Conservation (phyloP, 2,797 vertebrate genomes). For the Sciurus carolinensis region DNA sequence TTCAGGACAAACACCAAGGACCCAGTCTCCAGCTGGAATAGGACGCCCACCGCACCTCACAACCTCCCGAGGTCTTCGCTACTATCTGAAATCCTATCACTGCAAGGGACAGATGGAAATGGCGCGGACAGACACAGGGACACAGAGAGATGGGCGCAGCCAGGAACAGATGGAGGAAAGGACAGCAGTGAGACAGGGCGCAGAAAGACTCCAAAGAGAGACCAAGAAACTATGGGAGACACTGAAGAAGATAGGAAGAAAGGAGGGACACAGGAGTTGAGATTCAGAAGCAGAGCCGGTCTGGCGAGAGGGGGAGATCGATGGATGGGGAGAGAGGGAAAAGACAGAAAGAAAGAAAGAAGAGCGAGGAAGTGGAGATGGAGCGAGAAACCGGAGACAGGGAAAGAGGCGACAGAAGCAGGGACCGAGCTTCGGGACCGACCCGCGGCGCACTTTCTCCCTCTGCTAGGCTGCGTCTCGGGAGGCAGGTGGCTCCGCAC, state of each 20-base stretch:
- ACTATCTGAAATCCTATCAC: background rate
- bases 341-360: background rate
- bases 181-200: background rate
- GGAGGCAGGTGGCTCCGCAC: constrained; percentile 71
- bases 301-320: background rate
- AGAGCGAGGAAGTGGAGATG: too few relatives aligned
- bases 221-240: background rate
- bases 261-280: background rate
- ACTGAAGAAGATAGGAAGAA: background rate
- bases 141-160: rapidly evolving
- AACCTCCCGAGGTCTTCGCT: background rate
- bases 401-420: background rate
- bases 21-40: background rate
- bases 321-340: too few relatives aligned
- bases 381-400: rapidly evolving
- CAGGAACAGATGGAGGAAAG: background rate
- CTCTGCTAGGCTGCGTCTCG: rapidly evolving
- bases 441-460: background rate
- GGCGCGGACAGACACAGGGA: background rate
- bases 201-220: background rate
- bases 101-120: background rate
- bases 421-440: rapidly evolving
- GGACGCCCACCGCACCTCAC: background rate
- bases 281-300: background rate
- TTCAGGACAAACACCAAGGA: background rate